Conservation (phyloP, 2,888 invertebrate species). For the Plutella xylostella region DNA sequence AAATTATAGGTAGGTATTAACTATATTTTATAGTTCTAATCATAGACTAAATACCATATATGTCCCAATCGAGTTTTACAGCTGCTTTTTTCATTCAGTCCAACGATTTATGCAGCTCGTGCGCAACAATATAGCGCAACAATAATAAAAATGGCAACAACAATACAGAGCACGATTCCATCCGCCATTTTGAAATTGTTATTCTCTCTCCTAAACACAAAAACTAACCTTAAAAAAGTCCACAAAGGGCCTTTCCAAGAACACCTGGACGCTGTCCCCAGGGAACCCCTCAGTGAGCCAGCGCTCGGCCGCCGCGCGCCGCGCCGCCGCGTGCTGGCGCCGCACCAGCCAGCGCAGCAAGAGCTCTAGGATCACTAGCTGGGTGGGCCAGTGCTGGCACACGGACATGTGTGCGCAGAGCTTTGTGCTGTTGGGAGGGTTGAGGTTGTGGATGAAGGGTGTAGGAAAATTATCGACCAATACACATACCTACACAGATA, state of each 20-base stretch:
- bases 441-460: constrained; percentile 9
- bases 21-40: no score
- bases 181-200: no score
- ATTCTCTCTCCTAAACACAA: no score
- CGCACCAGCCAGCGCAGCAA: constrained; percentile 45
- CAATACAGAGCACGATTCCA: no score
- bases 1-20: constrained; percentile 7
- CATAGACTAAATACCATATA: no score
- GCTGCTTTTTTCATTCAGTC: no score
- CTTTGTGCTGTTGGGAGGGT: constrained; percentile 24
- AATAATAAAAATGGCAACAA: no score
- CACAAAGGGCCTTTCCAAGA: constrained; percentile 34
- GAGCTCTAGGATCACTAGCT: constrained; percentile 37
- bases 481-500: neutral
- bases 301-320: constrained; percentile 26
- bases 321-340: constrained; percentile 26
- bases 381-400: constrained; percentile 35
- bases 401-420: constrained; percentile 27
- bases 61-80: no score
- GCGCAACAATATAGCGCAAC: no score
- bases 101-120: no score
- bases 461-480: neutral
- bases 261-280: constrained; percentile 26
- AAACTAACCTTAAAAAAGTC: constrained; percentile 44
- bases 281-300: constrained; percentile 37